A percentile compares a stretch with the other conserved stretches of the same genome.
These are phyloP conservation scores for Prionailurus bengalensis DNA, from an alignment of 2,113 vertebrate genomes.

Conservation along the genomic window DNA sequence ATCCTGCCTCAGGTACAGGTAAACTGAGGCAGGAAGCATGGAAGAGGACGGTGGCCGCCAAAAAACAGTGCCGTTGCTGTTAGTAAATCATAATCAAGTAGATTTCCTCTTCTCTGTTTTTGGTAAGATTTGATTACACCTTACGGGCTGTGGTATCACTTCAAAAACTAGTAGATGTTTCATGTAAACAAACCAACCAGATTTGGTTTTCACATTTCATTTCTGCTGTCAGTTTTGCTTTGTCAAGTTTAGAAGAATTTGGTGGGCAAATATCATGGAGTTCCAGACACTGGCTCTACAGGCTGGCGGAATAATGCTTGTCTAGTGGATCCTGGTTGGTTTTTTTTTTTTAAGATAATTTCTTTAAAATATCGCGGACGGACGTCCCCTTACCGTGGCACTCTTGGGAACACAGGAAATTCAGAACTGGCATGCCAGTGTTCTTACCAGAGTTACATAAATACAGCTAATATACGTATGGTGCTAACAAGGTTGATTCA, in stretches of 20 bases:
- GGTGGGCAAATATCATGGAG: fast-evolving
- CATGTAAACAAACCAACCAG: not conserved
- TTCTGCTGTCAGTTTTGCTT: not conserved
- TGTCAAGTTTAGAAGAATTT: not conserved
- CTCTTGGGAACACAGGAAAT: not conserved
- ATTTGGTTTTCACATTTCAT: not conserved
- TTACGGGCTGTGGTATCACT: not conserved
- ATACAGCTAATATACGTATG: not conserved
- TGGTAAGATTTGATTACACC: not conserved
- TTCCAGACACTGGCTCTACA: not conserved
- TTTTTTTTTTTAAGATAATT: not conserved
- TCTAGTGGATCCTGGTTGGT: not conserved
- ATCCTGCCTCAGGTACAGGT: not conserved
- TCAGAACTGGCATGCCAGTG: not conserved
- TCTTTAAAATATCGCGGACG: not conserved
- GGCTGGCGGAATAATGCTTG: fast-evolving
- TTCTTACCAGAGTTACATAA: not conserved
- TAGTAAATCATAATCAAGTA: fast-evolving
- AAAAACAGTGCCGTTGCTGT: fast-evolving
- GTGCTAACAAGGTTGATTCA: not conserved
- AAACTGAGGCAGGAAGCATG: fast-evolving
- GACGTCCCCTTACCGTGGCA: fast-evolving
- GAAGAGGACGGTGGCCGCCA: not conserved
- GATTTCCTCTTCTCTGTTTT: not conserved
- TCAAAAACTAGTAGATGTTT: not conserved